phyloP scores from a whole-genome alignment of 2,113 vertebrate species.

The Onychostruthus taczanowskii region DNA sequence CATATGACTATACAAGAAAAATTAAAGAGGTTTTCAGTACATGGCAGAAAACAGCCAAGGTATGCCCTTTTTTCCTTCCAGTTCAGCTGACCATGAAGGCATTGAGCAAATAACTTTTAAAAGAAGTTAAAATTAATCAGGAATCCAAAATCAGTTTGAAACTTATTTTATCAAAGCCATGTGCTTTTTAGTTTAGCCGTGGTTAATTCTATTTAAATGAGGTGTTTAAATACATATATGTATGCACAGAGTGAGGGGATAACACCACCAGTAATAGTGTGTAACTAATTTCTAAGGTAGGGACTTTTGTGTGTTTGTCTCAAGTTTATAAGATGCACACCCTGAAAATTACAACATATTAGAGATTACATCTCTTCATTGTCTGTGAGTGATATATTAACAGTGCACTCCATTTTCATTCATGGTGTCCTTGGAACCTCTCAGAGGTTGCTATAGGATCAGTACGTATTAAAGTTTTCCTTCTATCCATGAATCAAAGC shows the following conservation, averaged over 20 bases:
- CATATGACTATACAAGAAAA: not conserved
- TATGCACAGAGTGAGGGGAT: not conserved
- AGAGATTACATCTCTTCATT: conserved; percentile 29
- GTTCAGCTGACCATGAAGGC: conserved; percentile 16
- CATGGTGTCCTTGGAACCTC: conserved; percentile 26
- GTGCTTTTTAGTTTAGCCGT: not conserved
- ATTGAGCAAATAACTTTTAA: conserved; percentile 54
- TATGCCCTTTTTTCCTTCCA: not conserved
- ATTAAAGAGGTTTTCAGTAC: not conserved
- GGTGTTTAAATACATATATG: not conserved
- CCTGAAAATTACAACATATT: not conserved
- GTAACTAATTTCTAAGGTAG: conserved; percentile 18
- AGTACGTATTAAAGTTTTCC: conserved; percentile 53
- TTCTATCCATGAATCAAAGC: conserved; percentile 39
- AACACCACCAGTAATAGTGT: not conserved
- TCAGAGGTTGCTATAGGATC: conserved; percentile 41
- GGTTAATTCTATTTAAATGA: conserved; percentile 38
- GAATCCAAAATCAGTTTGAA: conserved; percentile 54
- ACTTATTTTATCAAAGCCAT: conserved; percentile 32
- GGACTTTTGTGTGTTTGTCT: not conserved
- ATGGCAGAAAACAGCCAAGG: not conserved
- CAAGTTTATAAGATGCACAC: not conserved
- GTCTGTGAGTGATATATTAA: conserved; percentile 46
- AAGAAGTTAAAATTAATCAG: conserved; percentile 54
- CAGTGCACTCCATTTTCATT: conserved; percentile 28